A percentile compares a stretch with the other conserved stretches of the same genome.
Conservation (phyloP, 2,113 vertebrate species). For the Onychostoma macrolepis region DNA sequence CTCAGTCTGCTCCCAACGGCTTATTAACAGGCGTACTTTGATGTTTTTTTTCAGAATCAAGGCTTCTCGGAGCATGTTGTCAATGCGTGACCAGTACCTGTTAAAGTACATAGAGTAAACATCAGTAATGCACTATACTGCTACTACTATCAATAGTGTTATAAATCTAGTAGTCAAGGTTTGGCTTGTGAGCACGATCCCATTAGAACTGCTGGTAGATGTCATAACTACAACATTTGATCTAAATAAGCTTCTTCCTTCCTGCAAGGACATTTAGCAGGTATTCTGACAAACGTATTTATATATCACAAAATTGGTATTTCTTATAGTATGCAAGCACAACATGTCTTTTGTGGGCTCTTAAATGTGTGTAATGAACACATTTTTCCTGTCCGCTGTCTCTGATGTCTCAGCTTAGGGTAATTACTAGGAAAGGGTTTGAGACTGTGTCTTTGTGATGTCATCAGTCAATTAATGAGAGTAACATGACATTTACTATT, state of each 20-base stretch:
- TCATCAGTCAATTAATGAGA: too few species aligned
- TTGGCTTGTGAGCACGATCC: background rate
- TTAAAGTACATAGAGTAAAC: conserved; percentile 23
- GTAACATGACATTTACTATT: too few species aligned
- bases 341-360: too few species aligned
- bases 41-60: conserved; percentile 86
- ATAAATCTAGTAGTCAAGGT: background rate
- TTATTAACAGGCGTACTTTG: conserved; percentile 88
- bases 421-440: too few species aligned
- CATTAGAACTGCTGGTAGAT: background rate
- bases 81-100: conserved; percentile 94
- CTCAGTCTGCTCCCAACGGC: conserved; percentile 90
- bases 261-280: background rate
- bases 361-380: background rate
- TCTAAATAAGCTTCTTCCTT: background rate
- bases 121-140: background rate
- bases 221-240: background rate
- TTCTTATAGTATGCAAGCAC: too few species aligned
- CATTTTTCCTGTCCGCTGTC: too few species aligned
- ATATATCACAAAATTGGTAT: too few species aligned
- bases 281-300: too few species aligned
- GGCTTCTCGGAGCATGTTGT: conserved; percentile 89
- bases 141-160: background rate
- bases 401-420: too few species aligned
- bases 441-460: too few species aligned